phyloP scores from a whole-genome alignment of 92 coral and sea anemone genomes.

The Epizoanthus scotinus region DNA sequence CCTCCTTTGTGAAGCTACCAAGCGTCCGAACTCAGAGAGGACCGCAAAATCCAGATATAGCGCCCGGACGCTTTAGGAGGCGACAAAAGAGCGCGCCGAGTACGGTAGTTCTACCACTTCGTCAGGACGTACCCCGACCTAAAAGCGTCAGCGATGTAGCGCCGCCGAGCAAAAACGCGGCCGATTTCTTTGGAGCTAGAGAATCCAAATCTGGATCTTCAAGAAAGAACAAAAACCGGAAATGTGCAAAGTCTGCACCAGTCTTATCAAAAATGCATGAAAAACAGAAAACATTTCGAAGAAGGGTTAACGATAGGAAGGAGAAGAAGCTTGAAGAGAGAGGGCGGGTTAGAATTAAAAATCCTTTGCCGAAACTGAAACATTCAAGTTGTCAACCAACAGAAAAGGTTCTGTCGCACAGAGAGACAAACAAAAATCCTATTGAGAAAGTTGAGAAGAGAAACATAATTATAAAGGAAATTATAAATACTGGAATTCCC shows the following conservation, averaged over 20 bases:
- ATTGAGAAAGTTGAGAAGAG: slow-evolving; percentile 60
- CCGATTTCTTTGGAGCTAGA: not conserved
- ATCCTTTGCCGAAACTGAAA: slow-evolving; percentile 4
- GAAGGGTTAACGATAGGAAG: not conserved
- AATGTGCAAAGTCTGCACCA: not conserved
- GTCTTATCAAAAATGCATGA: not conserved
- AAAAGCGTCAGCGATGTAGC: slow-evolving; percentile 16
- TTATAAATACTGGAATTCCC: slow-evolving; percentile 89
- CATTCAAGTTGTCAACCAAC: not conserved
- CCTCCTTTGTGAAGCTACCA: slow-evolving; percentile 2
- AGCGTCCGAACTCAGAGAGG: not conserved
- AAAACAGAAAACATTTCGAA: not conserved
- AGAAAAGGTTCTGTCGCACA: slow-evolving; percentile 12
- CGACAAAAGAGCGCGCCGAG: slow-evolving; percentile 32
- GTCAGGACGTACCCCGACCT: not conserved
- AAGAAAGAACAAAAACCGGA: not conserved
- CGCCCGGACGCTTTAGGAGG: not conserved
- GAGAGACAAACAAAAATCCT: slow-evolving; percentile 16
- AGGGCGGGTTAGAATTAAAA: not conserved
- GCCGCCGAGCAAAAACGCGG: not conserved
- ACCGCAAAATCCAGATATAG: not conserved
- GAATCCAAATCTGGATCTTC: not conserved
- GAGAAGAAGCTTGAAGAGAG: not conserved
- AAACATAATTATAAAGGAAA: slow-evolving; percentile 76
- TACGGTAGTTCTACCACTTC: not conserved